Base-by-base conservation (phyloP, 1,140 invertebrate species). In the Pachyrhynchus sulphureomaculatus region DNA sequence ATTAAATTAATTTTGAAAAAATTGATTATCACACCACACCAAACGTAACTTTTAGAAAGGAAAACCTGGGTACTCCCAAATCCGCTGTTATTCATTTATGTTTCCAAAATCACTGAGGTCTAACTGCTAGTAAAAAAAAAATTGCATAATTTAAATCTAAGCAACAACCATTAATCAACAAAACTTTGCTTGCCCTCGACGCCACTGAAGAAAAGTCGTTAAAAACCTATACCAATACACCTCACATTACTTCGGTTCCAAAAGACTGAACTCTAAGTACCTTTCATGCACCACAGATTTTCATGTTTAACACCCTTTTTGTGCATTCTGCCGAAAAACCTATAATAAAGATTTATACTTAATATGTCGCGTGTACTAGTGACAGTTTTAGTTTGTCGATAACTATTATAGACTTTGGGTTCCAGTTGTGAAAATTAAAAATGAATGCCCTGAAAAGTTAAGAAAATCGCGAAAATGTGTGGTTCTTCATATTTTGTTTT, bases 231-330 rank as follows among this genome's bases (percentile, higher is more conserved):
- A 13, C 15, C 45, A 33, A 29, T 48, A 48, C 20, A 29, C 26
- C 26, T 29, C 26, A 41, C 13, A 41, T 41, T 41, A 41, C 33
- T 33, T 12, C 18, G 18, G 26, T 57, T 57, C 54, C 54, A 21
- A 45, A 37, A 57, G 26, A 45, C 41, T 57, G 54, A 26, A n/a
- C 24, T 23, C 20, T 20, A 57, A 37, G 54, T 45, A 45, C 26
- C 47, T 55, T 57, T 57, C 54, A 57, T 39, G 54, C 54, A 57
- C 54, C 54, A 57, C 39, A 57, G 45, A 24, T 34, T 41, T 36
- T 23, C 41, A 29, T 18, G 26, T 41, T 13, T 26, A 12, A 57
- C 54, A 34, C 54, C 54, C 54, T 29, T 23, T 47, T 48, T 5
- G 39, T 55, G 29, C 48, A 36, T 51, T 21, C 17, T 36, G 23